phyloP scores from a whole-genome alignment of 23 tunicate genomes.

The Corella eumyota region DNA sequence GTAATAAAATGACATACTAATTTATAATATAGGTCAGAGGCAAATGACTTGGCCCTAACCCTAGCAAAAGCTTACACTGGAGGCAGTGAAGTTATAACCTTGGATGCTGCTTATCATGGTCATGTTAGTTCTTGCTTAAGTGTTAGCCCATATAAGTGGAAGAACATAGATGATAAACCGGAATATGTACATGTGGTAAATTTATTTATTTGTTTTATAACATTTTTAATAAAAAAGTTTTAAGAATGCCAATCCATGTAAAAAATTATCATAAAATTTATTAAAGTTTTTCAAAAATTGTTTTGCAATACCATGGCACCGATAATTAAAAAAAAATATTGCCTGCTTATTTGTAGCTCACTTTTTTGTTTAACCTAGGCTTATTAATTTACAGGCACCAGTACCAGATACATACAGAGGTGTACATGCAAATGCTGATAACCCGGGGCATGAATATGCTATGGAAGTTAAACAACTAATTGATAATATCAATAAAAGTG shows the following conservation, averaged over 20 bases:
- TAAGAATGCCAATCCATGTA: no score
- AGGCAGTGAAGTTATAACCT: conserved; percentile 71
- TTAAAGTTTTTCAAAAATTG: no score
- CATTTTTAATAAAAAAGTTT: not conserved
- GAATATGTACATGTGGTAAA: conserved; percentile 82
- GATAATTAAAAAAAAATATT: no score
- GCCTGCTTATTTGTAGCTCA: no score
- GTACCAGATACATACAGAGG: conserved; percentile 78
- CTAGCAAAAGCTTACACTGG: conserved; percentile 71
- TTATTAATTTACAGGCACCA: conserved; percentile 72
- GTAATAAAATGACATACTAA: no score
- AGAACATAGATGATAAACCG: conserved; percentile 19
- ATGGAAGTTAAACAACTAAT: conserved; percentile 37
- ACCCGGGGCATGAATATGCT: conserved; percentile 66
- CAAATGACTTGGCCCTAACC: conserved; percentile 84
- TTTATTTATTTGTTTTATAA: no score
- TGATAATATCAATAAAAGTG: conserved; percentile 10
- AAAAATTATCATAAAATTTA: no score
- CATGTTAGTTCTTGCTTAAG: conserved; percentile 62
- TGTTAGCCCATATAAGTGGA: conserved; percentile 81
- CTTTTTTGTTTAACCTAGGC: no score
- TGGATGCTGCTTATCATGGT: conserved; percentile 86
- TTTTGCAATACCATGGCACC: no score
- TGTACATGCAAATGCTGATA: conserved; percentile 8
- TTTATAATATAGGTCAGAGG: conserved; percentile 96